Evolutionary conservation across 2,113 vertebrate genomes (phyloP).

Genomic region (Stegastes partitus): DNA sequence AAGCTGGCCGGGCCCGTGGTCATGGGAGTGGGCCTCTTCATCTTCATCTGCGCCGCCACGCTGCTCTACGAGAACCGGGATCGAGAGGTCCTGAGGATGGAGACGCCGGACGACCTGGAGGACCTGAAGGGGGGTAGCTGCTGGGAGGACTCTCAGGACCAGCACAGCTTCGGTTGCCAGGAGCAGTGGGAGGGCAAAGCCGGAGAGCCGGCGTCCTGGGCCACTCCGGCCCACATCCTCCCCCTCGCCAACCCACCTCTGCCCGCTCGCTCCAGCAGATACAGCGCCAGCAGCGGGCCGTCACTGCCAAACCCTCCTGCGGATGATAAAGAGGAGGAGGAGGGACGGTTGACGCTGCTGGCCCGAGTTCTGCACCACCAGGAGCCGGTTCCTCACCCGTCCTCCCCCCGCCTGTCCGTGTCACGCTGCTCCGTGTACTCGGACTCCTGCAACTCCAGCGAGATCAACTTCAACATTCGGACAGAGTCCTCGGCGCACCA

Average conservation of each 20-base stretch:
- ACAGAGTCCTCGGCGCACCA: constrained; percentile 67
- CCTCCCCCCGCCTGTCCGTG: constrained; percentile 57
- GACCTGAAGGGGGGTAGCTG: constrained; percentile 60
- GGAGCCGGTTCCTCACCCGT: constrained; percentile 73
- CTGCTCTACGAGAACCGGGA: constrained; percentile 96
- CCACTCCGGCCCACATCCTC: constrained; percentile 44
- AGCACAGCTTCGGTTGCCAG: constrained; percentile 50
- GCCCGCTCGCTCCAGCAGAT: constrained; percentile 38
- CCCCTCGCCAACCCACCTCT: constrained; percentile 50
- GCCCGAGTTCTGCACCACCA: constrained; percentile 82
- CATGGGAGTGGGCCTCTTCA: constrained; percentile 97
- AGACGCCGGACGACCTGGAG: constrained; percentile 59
- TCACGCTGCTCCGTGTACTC: constrained; percentile 83
- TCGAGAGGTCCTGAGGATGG: constrained; percentile 81
- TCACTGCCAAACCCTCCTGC: background rate
- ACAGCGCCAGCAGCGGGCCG: constrained; percentile 49
- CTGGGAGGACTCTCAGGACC: constrained; percentile 71
- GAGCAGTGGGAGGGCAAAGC: constrained; percentile 62
- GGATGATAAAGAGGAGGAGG: constrained; percentile 60
- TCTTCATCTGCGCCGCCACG: constrained; percentile 98
- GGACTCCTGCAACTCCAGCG: constrained; percentile 82
- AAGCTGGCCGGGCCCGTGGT: constrained; percentile 94
- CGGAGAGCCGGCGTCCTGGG: constrained; percentile 55
- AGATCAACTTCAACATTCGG: constrained; percentile 76
- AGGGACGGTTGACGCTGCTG: constrained; percentile 77